These are phyloP conservation scores for Rhabdomys pumilio DNA, from an alignment of 2,797 vertebrate species.

Conservation along the genomic window DNA sequence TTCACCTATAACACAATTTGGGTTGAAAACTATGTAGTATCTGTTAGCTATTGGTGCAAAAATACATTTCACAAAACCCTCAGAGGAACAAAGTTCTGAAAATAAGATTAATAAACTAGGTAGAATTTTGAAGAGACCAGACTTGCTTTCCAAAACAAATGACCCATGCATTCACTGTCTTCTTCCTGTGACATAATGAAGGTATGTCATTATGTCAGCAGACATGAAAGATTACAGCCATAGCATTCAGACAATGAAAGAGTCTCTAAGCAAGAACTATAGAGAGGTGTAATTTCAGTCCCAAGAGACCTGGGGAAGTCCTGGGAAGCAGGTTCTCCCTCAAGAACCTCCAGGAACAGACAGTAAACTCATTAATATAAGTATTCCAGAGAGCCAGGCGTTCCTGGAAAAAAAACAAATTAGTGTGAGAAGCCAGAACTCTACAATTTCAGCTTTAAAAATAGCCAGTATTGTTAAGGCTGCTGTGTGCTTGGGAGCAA, in stretches of 20 bases:
- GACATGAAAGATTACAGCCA: neutral
- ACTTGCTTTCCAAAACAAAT: conserved; percentile 19
- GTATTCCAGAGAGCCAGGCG: conserved; percentile 69
- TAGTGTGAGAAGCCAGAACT: conserved; percentile 75
- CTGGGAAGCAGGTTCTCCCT: neutral
- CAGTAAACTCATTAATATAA: conserved; percentile 55
- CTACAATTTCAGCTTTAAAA: conserved; percentile 84
- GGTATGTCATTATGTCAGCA: neutral
- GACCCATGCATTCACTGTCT: neutral
- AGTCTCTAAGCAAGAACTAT: neutral
- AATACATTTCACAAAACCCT: conserved; percentile 1
- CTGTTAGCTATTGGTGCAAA: neutral
- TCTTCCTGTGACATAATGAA: conserved; percentile 50
- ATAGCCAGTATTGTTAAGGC: conserved; percentile 75
- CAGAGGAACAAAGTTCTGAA: conserved; percentile 35
- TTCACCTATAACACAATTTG: conserved; percentile 10
- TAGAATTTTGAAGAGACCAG: conserved; percentile 54
- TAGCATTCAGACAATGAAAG: neutral
- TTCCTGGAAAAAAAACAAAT: conserved; percentile 84
- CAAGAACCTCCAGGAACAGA: conserved; percentile 77
- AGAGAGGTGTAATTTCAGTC: neutral
- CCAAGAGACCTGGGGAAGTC: neutral
- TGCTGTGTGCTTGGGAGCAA: conserved; percentile 59
- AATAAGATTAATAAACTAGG: neutral
- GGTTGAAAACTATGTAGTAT: conserved; percentile 18